Evolutionary conservation across 2,888 invertebrate genomes (phyloP), one percentile per base, ranked within the genome.

Genomic region (Mesorhabditis belari): DNA sequence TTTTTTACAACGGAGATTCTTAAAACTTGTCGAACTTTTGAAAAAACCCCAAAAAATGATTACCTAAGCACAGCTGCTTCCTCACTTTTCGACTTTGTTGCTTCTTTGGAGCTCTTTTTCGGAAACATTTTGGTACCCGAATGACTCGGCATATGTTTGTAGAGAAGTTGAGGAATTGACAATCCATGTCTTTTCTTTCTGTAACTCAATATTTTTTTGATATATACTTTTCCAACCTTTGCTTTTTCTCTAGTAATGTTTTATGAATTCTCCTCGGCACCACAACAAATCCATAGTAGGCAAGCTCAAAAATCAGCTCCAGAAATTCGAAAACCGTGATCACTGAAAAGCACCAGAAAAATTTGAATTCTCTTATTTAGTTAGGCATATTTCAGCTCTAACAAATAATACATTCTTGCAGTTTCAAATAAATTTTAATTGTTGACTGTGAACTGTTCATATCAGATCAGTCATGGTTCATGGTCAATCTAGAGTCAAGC

Each of bases 241-340:
- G 44, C 44, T 35, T 35, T n/a, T 35, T 35, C 2, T 35, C 12
- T n/a, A 9, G 1, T n/a, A 9, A 0, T 2, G 44, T 35, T n/a
- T 35, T 35, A 2, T 35, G 44, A 35, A 17, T 17, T 35, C 44
- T 35, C 12, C 44, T 9, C 2, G 44, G 44, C 44, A 35, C n/a
- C n/a, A 35, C 44, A n/a, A 17, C 12, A 17, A 35, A 2, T 35
- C 44, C 44, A n/a, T 35, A 35, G 44, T 35, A 35, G 12, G n/a
- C 44, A 9, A 70, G 65, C 64, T 70, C 70, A 52, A 66, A 63
- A 44, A 72, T 54, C 5, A 74, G 55, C 49, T 74, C 74, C 6
- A 60, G 54, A 28, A 71, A 64, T 44, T 74, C 74, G 19, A 64
- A 64, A 24, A 74, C 66, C 5, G 74, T 74, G 53, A 74, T 74